phyloP scores from a whole-genome alignment of 2,113 vertebrate species.

The Sakesphorus luctuosus region DNA sequence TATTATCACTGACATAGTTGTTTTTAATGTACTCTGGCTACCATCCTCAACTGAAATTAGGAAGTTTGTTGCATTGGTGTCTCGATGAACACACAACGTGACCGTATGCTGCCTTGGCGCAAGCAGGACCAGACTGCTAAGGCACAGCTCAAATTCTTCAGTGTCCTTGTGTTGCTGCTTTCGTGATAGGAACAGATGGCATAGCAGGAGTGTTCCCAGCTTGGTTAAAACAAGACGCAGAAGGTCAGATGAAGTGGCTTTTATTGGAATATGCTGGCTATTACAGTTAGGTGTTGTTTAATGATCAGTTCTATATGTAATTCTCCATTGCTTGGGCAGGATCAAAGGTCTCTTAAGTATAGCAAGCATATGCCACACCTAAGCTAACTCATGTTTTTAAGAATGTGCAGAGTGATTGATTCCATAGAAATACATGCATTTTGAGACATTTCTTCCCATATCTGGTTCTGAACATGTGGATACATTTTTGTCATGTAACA shows the following conservation, averaged over 20 bases:
- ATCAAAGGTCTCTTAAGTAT: background rate
- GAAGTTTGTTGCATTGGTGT: background rate
- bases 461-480: background rate
- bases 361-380: background rate
- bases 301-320: background rate
- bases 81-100: background rate
- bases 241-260: background rate
- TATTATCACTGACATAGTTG: background rate
- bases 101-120: background rate
- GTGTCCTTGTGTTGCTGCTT: background rate
- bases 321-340: background rate
- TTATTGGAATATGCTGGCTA: background rate
- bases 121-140: background rate
- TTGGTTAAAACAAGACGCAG: background rate
- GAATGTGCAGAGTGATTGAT: background rate
- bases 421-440: background rate
- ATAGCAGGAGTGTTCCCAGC: background rate
- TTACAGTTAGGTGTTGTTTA: background rate
- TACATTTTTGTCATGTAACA: background rate
- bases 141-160: background rate
- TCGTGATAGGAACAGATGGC: slow-evolving; percentile 37
- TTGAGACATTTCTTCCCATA: background rate
- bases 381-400: background rate
- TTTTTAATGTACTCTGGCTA: background rate
- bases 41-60: background rate